Evolutionary conservation across 2,113 vertebrate species (phyloP).

Genomic region (Callipepla squamata): DNA sequence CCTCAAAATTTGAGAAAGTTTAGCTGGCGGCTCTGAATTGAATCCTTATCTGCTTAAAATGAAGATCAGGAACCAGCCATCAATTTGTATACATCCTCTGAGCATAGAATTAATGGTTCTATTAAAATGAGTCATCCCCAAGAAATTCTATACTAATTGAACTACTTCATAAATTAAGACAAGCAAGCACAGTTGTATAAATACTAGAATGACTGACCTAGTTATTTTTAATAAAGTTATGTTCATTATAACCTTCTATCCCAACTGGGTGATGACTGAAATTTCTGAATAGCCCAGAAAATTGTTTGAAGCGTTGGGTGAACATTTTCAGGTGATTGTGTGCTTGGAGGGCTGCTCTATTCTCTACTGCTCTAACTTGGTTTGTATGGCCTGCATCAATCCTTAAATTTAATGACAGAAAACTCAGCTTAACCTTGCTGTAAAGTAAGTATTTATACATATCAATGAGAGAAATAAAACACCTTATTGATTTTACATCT

Average conservation of each 20-base stretch:
- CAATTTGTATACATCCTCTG: conserved; percentile 40
- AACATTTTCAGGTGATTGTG: conserved; percentile 17
- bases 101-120: conserved; percentile 42
- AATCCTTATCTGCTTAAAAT: conserved; percentile 6
- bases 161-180: conserved; percentile 50
- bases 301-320: neutral
- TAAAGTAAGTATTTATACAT: conserved; percentile 78
- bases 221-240: conserved; percentile 28
- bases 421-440: conserved; percentile 73
- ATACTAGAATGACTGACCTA: conserved; percentile 8
- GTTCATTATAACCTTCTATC: neutral
- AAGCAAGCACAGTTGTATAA: conserved; percentile 28
- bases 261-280: neutral
- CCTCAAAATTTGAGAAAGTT: neutral
- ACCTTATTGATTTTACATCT: conserved; percentile 78
- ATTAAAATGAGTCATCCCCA: conserved; percentile 53
- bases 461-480: conserved; percentile 77
- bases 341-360: neutral
- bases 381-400: conserved; percentile 67
- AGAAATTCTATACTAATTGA: conserved; percentile 56
- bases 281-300: conserved; percentile 19
- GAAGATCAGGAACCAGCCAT: neutral
- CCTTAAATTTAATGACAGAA: conserved; percentile 70
- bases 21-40: neutral
- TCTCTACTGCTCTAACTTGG: conserved; percentile 34